These are phyloP conservation scores for Zingel zingel DNA, from an alignment of 2,113 vertebrate species.

Conservation along the genomic window DNA sequence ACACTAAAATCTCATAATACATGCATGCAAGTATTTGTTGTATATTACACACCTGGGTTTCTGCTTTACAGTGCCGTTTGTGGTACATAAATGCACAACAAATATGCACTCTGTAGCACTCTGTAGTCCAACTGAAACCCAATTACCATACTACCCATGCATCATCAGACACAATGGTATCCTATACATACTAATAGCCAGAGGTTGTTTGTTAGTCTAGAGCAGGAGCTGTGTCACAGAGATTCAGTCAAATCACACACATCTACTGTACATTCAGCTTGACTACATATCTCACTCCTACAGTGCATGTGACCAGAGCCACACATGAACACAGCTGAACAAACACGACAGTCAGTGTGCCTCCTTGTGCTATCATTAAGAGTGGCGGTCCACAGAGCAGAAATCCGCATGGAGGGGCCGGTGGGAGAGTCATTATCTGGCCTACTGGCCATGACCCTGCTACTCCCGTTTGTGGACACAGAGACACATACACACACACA, in stretches of 20 bases:
- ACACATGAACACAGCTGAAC: conserved; percentile 14
- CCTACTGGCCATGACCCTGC: conserved; percentile 91
- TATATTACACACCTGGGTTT: conserved; percentile 14
- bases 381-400: conserved; percentile 65
- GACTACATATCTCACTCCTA: conserved; percentile 28
- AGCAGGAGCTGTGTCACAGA: conserved; percentile 41
- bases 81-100: conserved; percentile 47
- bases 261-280: conserved; percentile 32
- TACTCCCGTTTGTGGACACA: conserved; percentile 83
- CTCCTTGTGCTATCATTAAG: conserved; percentile 71
- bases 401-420: conserved; percentile 64
- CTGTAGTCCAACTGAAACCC: conserved; percentile 46
- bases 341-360: conserved; percentile 27
- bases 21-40: conserved; percentile 13
- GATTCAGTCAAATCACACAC: conserved; percentile 54
- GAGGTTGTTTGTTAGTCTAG: conserved; percentile 25
- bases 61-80: conserved; percentile 27
- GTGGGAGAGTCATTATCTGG: conserved; percentile 92
- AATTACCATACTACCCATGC: conserved; percentile 61
- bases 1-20: neutral
- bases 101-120: conserved; percentile 44
- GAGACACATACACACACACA: conserved; percentile 18
- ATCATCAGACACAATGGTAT: conserved; percentile 61
- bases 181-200: conserved; percentile 69
- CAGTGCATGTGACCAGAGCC: conserved; percentile 21